Percentiles rank a stretch among this genome's conserved stretches.
Conservation (phyloP, 2,113 vertebrate genomes). For the Fulmarus glacialis region DNA sequence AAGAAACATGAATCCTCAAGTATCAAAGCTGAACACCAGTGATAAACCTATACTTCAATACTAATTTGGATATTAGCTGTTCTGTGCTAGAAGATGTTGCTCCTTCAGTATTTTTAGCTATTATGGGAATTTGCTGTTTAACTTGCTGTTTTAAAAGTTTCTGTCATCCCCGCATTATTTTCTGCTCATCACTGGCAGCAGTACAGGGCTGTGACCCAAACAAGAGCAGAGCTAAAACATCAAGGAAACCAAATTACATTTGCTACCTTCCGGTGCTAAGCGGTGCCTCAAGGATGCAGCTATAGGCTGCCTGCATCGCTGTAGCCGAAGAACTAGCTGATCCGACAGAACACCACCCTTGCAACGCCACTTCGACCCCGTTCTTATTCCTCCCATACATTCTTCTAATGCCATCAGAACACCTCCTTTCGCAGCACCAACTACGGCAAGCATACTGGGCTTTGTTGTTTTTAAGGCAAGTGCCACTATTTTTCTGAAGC, state of each 20-base stretch:
- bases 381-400: not conserved
- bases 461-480: not conserved
- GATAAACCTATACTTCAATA: not conserved
- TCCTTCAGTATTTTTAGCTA: not conserved
- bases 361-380: rapidly evolving
- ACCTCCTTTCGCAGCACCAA: not conserved
- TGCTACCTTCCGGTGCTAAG: rapidly evolving
- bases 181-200: not conserved
- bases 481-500: not conserved
- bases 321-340: not conserved
- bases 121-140: not conserved
- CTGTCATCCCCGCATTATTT: not conserved
- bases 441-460: rapidly evolving
- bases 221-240: not conserved
- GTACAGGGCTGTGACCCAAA: not conserved
- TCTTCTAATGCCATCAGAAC: not conserved
- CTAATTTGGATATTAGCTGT: not conserved
- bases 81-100: not conserved
- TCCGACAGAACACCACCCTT: rapidly evolving
- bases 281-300: rapidly evolving
- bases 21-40: not conserved
- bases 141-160: not conserved
- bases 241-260: not conserved
- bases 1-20: not conserved
- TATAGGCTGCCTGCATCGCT: rapidly evolving